Evolutionary conservation across 1,140 invertebrate genomes (phyloP), one percentile per base, ranked within the genome.

Genomic region (Babylonia areolata): DNA sequence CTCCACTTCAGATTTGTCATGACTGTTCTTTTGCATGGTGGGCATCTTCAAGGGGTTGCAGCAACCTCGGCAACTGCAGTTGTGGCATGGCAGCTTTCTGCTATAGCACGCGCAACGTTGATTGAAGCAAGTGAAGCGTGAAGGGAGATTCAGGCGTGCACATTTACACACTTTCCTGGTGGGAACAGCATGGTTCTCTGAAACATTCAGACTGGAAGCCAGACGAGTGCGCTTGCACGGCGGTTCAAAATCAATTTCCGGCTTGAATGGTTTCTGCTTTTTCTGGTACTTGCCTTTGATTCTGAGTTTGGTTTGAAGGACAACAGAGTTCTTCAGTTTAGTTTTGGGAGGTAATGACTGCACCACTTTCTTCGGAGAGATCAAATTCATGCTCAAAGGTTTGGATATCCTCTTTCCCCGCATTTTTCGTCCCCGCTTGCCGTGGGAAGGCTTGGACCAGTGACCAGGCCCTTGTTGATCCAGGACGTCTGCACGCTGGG

Each of bases 61-160:
- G 94, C 98, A 99, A 12, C 97, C 98, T 94, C 97, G 96, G 95
- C 98, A 99, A 93, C 96, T 96, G 94, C 98, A 99, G 88, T 97
- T 97, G 46, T 97, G 95, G 92, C 97, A 98, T 20, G 97, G 88
- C 69, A 96, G 94, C 97, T 97, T 91, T 96, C 96, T 90, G 97
- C 97, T 83, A 94, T 98, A 99, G 95, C 98, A 99, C 0, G 97
- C 97, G 95, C 98, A 99, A 87, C 97, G 95, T 93, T 98, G 97
- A 3, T 97, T 97, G 93, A 97, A 98, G 94, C 98, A 99, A 0
- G 97, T 98, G 79, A 98, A 94, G 94, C 98, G 98, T 20, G 97
- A 97, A 23, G 97, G 97, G 87, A 96, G 96, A 12, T 97, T 97
- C 31, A 97, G 97, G 94, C 97, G 97, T n/a, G 97, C 97, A 95